Percentiles rank a stretch among this genome's conserved stretches.
Conservation (phyloP, 2,888 invertebrate genomes). For the Chromoteleia sp. region DNA sequence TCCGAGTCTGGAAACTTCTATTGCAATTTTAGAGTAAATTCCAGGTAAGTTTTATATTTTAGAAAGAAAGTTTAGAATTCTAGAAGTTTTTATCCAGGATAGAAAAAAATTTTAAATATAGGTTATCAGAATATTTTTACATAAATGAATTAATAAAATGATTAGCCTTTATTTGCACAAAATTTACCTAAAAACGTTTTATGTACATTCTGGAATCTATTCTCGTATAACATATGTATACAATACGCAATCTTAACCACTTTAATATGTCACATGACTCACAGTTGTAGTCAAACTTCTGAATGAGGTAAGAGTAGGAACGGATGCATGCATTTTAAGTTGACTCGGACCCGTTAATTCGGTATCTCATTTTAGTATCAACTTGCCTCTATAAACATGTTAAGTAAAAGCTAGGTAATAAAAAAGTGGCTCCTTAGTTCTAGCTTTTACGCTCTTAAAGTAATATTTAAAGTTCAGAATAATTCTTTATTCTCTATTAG, state of each 20-base stretch:
- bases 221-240: constrained; percentile 10
- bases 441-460: background rate
- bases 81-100: too few relatives aligned
- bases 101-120: too few relatives aligned
- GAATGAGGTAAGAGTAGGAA: constrained; percentile 47
- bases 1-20: too few relatives aligned
- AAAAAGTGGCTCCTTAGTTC: background rate
- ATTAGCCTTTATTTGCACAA: too few relatives aligned
- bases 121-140: too few relatives aligned
- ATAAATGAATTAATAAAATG: too few relatives aligned
- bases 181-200: background rate
- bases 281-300: constrained; percentile 43
- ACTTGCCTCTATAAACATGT: constrained; percentile 32
- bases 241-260: constrained; percentile 11
- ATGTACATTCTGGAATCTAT: constrained; percentile 9
- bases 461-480: background rate
- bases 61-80: too few relatives aligned
- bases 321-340: constrained; percentile 43
- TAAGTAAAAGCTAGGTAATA: constrained; percentile 19
- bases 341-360: constrained; percentile 49
- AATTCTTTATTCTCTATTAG: too few relatives aligned
- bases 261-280: constrained; percentile 32
- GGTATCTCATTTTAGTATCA: constrained; percentile 38
- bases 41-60: too few relatives aligned
- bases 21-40: too few relatives aligned